Base-by-base conservation (phyloP, 2,113 vertebrate genomes). In the Suncus etruscus region DNA sequence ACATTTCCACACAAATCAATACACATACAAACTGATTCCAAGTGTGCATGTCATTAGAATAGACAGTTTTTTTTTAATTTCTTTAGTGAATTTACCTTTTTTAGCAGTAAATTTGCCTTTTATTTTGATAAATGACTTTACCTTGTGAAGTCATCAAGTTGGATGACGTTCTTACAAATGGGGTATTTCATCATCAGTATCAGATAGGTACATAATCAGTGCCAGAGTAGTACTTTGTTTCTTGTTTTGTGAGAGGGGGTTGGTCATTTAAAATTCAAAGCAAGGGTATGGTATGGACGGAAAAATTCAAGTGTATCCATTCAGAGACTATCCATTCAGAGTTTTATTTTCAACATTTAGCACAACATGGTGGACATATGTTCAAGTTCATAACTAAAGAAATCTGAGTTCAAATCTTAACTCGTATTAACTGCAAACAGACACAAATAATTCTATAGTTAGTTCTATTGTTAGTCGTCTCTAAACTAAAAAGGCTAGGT, bases 71-170 rank as follows among this genome's bases (percentile, higher is more conserved):
- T 61, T 61, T 61, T 61, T 20, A 61, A 61, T 61, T 61, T 5
- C 18, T 6, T 22, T 61, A 61, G 58, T 16, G 7, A 61, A 61
- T 61, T 61, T 22, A 22, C 58, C 58, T 20, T 61, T 61, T 68
- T 39, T 39, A 39, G 39, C 39, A 61, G 58, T 16, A 20, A 61
- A 61, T 61, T 61, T 22, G 7, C 58, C 58, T 61, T 61, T 61
- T 68, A 39, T 9, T 83, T 2, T 51, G 39, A 32, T 82, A 70
- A 92, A 2, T 75, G 50, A 95, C 75, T 81, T 87, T 89, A 47
- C 47, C n/a, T 82, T 95, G 14, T 77, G 47, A 1, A 72, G 6
- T 65, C 32, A 72, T 15, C 20, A 75, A 39, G 80, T 31, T 75
- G n/a, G 22, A 29, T 73, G 27, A 27, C 82, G 2, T 75, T n/a